Evolutionary conservation across 2,888 invertebrate species (phyloP).

Genomic region (Sminthurinus aureus): DNA sequence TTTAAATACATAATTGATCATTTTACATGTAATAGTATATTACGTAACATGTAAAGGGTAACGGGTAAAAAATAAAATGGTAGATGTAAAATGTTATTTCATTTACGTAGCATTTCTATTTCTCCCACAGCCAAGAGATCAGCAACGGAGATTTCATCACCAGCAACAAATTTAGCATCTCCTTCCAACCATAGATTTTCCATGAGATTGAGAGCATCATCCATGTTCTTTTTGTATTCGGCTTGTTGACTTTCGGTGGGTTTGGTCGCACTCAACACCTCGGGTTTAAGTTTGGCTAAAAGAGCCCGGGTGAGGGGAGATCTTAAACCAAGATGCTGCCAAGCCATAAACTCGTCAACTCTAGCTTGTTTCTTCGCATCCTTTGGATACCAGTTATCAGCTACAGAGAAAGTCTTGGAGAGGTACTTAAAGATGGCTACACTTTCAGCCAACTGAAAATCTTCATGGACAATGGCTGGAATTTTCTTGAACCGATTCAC

Average conservation of each 20-base stretch:
- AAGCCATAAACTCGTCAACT: constrained; percentile 78
- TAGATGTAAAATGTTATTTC: not conserved
- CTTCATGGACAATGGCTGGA: constrained; percentile 39
- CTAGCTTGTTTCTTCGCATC: constrained; percentile 69
- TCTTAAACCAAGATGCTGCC: constrained; percentile 75
- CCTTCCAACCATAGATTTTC: constrained; percentile 31
- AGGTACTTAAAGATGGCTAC: constrained; percentile 77
- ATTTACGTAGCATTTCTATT: constrained; percentile 27
- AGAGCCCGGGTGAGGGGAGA: constrained; percentile 18
- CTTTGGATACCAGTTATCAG: constrained; percentile 73
- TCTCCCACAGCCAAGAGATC: constrained; percentile 35
- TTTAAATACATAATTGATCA: not conserved
- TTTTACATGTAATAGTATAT: not conserved
- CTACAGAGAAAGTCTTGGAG: constrained; percentile 67
- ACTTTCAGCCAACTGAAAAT: constrained; percentile 63
- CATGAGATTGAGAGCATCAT: constrained; percentile 18
- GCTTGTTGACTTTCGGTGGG: constrained; percentile 64
- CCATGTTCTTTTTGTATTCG: constrained; percentile 54
- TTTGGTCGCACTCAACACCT: constrained; percentile 67
- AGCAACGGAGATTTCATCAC: constrained; percentile 23
- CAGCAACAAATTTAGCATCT: constrained; percentile 17
- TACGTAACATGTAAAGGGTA: not conserved
- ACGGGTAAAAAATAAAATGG: not conserved
- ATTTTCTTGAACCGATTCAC: constrained; percentile 35
- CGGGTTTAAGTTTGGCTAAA: constrained; percentile 65